Evolutionary conservation across 2,888 invertebrate genomes (phyloP).

Genomic region (Rhogogaster chlorosoma): DNA sequence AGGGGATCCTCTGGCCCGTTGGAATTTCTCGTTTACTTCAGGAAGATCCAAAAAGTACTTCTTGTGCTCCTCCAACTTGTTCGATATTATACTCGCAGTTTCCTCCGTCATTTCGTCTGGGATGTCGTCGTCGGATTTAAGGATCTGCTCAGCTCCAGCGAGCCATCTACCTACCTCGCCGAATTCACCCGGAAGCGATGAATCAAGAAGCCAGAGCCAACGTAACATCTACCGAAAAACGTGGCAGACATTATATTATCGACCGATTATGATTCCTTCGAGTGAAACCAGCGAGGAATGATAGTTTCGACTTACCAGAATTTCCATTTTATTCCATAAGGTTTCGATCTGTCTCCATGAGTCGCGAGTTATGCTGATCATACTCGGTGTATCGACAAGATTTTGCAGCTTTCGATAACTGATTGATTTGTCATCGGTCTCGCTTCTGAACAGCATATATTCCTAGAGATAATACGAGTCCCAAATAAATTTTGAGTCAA

Average conservation of each 20-base stretch:
- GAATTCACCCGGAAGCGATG: constrained; percentile 91
- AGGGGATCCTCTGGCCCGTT: constrained; percentile 85
- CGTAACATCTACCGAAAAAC: constrained; percentile 83
- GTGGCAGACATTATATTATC: constrained; percentile 28
- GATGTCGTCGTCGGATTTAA: constrained; percentile 88
- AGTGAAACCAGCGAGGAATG: neutral
- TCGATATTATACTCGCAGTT: constrained; percentile 92
- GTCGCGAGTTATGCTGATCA: constrained; percentile 90
- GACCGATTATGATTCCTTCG: neutral
- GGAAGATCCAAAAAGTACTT: constrained; percentile 93
- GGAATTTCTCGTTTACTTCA: constrained; percentile 88
- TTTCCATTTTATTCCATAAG: constrained; percentile 90
- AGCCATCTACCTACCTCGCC: constrained; percentile 94
- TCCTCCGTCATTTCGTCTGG: constrained; percentile 92
- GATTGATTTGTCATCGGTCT: constrained; percentile 86
- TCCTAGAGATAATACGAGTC: constrained; percentile 79
- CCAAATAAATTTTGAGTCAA: neutral
- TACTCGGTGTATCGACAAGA: constrained; percentile 89
- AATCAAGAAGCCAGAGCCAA: constrained; percentile 95
- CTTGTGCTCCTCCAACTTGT: constrained; percentile 93
- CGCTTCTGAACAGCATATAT: constrained; percentile 88
- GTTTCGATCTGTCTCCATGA: constrained; percentile 92
- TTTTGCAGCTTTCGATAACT: constrained; percentile 89
- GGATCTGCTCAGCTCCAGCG: constrained; percentile 90
- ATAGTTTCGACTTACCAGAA: constrained; percentile 71